phyloP scores from a whole-genome alignment of 2,797 vertebrate species.

The Chanos chanos region DNA sequence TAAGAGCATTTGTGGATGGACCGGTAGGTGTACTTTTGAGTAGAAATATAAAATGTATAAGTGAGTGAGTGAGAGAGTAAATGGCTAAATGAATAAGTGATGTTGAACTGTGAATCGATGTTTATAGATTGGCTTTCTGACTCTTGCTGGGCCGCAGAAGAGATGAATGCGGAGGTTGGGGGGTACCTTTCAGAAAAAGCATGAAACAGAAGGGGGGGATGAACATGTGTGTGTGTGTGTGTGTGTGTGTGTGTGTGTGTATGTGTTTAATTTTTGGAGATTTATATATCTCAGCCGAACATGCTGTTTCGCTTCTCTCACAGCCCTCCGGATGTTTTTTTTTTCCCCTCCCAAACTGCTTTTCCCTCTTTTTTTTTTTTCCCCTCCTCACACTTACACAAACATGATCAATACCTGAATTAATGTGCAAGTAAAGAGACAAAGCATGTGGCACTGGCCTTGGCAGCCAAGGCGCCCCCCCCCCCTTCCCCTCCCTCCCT shows the following conservation, averaged over 20 bases:
- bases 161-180: slow-evolving; percentile 45
- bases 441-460: slow-evolving; percentile 52
- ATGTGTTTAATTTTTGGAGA: slow-evolving; percentile 21
- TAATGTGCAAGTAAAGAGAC: slow-evolving; percentile 58
- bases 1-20: slow-evolving; percentile 43
- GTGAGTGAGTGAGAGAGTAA: slow-evolving; percentile 66
- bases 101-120: slow-evolving; percentile 66
- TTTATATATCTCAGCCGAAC: too few species aligned
- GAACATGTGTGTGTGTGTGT: slow-evolving; percentile 8
- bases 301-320: too few species aligned
- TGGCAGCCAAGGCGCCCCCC: slow-evolving; percentile 37
- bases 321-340: too few species aligned
- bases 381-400: slow-evolving; percentile 32
- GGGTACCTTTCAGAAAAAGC: slow-evolving; percentile 10
- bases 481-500: neutral
- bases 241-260: slow-evolving; percentile 17
- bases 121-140: slow-evolving; percentile 61
- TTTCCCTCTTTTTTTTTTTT: slow-evolving; percentile 35
- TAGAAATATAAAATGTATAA: slow-evolving; percentile 58
- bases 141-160: slow-evolving; percentile 52
- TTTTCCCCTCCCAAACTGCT: slow-evolving; percentile 9
- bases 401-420: slow-evolving; percentile 66
- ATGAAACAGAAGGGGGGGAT: neutral
- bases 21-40: slow-evolving; percentile 48
- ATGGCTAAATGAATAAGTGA: slow-evolving; percentile 67